Base-by-base conservation (phyloP, 1,140 invertebrate genomes). In the Arion vulgaris region DNA sequence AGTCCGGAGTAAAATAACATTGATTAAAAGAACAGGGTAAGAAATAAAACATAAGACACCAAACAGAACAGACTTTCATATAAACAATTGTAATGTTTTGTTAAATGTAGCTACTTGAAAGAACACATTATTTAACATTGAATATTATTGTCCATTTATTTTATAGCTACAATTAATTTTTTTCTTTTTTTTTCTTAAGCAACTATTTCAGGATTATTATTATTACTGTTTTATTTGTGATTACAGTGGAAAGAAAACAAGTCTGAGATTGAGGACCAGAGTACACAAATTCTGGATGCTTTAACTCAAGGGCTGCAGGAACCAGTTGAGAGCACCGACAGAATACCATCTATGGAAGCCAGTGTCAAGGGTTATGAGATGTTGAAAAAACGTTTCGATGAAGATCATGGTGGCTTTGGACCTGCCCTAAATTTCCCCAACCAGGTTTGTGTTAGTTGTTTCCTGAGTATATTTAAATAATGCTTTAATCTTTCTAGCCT, bases 391-490 rank as follows among this genome's bases (percentile, higher is more conserved):
- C 91, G 92, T 17, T 98, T 95, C 91, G 97, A 99, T 90, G 92
- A 94, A 19, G 92, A 94, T 73, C 71, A 89, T 85, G 97, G 85
- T 69, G 98, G 98, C 53, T 99, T 99, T 92, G 95, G 95, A 28
- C 91, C 93, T 34, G 94, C 96, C 1, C 97, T 97, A 0, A 99
- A 99, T 92, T 99, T 99, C 93, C 98, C 0, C 97, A 98, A 90
- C 95, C 97, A 83, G 91, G 93, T 92, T 84, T 19, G 57, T 15
- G 5, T n/a, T 62, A 5, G 26, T 62, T 62, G 5, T 68, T n/a
- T n/a, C n/a, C n/a, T n/a, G n/a, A n/a, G n/a, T n/a, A n/a, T 53
- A 53, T 53, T 15, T 53, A 53, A 53, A 53, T 53, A 53, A 15
- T 53, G 51, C 26, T 53, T 53, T 15, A 53, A 53, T 15, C 51